Base-by-base conservation (phyloP, 2,797 vertebrate genomes). In the Diplodus sargus region DNA sequence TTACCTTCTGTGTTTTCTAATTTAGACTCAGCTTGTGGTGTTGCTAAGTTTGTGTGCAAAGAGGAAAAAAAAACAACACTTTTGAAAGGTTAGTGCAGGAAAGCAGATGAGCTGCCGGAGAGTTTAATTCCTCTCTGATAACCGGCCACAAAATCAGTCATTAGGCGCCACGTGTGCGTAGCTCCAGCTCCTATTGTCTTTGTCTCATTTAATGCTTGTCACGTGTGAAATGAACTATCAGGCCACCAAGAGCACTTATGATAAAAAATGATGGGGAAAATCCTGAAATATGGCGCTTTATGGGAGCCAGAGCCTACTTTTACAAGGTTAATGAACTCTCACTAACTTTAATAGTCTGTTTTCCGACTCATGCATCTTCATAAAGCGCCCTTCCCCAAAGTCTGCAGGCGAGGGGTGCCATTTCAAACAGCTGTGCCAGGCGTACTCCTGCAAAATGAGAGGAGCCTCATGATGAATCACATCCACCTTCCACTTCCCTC, bases 271-370 rank as follows among this genome's bases (percentile, higher is more conserved):
- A 87, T 13, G 22, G 76, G 76, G n/a, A 59, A 75, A 86, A 85
- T 63, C 79, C 85, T 93, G 91, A 94, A 89, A 90, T 92, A 89
- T 90, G 86, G 79, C 14, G 15, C 89, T 91, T 90, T 88, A 90
- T 85, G 84, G 80, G 80, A 85, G 86, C 84, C 83, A n/a, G 81
- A 78, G 76, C 83, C 89, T 83, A 86, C 89, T 93, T 90, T 85
- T 88, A 91, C 92, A 91, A 93, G 92, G 93, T 93, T 94, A 95
- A 93, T 93, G 92, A 94, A 93, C 90, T 93, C 90, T 89, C 81
- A 78, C 92, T 90, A 93, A 90, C 91, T 94, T 92, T 92, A 91
- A 92, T 92, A 90, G 90, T 89, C 90, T 90, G 90, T 93, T 92
- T 93, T 93, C 80, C 83, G 51, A 87, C 90, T 90, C 93, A 90